A percentile compares a stretch with the other conserved stretches of the same genome.
phyloP scores from a whole-genome alignment of 1,140 invertebrate genomes.

The Mamestra configurata region DNA sequence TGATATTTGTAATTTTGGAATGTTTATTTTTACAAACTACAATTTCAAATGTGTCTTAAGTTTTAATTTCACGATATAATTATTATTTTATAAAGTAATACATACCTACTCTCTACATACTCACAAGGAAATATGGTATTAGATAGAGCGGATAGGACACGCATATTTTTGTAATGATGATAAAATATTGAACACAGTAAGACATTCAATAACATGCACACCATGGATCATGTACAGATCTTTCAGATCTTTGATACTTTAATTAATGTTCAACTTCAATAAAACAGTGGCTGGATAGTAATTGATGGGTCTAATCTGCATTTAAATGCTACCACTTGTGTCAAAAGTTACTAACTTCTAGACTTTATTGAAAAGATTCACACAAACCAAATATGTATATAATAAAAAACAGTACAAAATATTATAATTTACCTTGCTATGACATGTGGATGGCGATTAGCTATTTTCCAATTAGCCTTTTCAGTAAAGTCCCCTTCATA shows the following conservation, averaged over 20 bases:
- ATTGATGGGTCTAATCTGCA: constrained; percentile 3
- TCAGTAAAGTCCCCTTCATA: constrained; percentile 89
- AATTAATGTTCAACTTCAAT: constrained; percentile 23
- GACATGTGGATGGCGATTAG: constrained; percentile 88
- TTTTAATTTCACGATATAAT: not conserved
- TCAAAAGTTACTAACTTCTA: not conserved
- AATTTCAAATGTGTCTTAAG: too few relatives aligned
- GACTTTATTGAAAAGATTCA: not conserved
- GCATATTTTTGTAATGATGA: constrained; percentile 10
- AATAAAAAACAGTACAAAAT: not conserved
- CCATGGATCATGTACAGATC: not conserved
- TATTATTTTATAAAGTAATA: not conserved
- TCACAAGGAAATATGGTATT: not conserved
- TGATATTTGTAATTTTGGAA: not conserved
- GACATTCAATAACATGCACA: constrained; percentile 59
- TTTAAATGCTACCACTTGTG: not conserved
- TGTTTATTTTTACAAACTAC: too few relatives aligned
- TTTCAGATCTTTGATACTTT: not conserved
- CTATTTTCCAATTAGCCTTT: constrained; percentile 80
- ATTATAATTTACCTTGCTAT: constrained; percentile 90
- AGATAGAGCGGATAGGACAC: constrained; percentile 20
- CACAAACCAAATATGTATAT: not conserved
- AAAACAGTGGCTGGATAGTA: not conserved
- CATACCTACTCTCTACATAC: not conserved
- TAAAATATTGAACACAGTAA: constrained; percentile 27